phyloP scores from a whole-genome alignment of 1,140 invertebrate genomes.

The Hyposmocoma kahamanoa region DNA sequence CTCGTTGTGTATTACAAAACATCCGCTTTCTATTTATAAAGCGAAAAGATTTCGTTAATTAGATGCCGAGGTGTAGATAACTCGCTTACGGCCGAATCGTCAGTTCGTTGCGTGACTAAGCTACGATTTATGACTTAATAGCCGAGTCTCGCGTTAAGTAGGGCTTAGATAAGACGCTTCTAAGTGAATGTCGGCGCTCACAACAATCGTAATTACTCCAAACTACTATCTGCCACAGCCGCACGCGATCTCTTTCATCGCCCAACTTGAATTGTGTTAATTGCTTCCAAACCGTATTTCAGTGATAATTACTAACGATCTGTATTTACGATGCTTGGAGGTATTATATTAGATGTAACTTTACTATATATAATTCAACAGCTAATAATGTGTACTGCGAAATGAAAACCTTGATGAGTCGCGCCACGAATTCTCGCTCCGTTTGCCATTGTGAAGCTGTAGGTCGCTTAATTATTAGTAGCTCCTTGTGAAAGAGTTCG shows the following conservation, averaged over 20 bases:
- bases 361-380: no score
- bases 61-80: constrained; percentile 47
- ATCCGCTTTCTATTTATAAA: constrained; percentile 18
- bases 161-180: constrained; percentile 67
- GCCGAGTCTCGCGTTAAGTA: constrained; percentile 59
- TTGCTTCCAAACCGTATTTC: constrained; percentile 29
- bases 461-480: no score
- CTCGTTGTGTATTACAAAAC: no score
- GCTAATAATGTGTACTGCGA: no score
- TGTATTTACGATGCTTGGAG: no score
- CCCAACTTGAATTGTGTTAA: constrained; percentile 51
- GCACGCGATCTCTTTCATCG: constrained; percentile 63
- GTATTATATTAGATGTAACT: no score
- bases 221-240: constrained; percentile 57
- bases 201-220: constrained; percentile 70
- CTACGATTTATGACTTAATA: constrained; percentile 70
- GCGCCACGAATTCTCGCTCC: no score
- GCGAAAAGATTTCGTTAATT: constrained; percentile 37
- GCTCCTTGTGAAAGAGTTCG: no score
- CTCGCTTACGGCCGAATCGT: constrained; percentile 54
- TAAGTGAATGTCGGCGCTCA: constrained; percentile 71
- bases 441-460: no score
- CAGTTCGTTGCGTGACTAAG: constrained; percentile 59
- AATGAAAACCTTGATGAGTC: no score
- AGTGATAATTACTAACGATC: constrained; percentile 6